Conservation (phyloP, 1,140 invertebrate species). For the Chionoecetes opilio region DNA sequence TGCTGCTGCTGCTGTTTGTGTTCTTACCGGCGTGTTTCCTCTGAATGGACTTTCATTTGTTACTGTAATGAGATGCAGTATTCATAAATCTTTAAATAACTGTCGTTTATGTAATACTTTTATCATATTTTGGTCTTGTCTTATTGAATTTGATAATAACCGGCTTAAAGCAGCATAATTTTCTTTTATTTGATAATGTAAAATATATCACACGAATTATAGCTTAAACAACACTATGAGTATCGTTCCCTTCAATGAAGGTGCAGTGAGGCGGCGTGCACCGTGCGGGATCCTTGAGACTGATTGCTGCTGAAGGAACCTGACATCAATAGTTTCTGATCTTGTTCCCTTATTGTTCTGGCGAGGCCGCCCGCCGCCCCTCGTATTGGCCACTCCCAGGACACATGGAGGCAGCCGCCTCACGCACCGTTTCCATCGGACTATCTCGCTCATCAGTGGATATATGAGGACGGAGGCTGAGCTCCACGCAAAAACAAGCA, state of each 20-base stretch:
- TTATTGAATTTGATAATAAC: too few species aligned
- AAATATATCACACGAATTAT: neutral
- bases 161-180: neutral
- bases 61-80: neutral
- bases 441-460: slow-evolving; percentile 1
- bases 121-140: too few species aligned
- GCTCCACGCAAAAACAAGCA: neutral
- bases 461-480: neutral
- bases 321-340: slow-evolving; percentile 6
- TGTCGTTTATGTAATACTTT: neutral
- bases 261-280: neutral
- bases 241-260: neutral
- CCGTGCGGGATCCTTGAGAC: neutral
- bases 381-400: neutral
- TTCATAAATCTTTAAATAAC: slow-evolving; percentile 8
- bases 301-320: neutral
- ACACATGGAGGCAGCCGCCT: neutral
- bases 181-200: neutral
- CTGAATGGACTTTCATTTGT: neutral
- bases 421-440: neutral
- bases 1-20: neutral
- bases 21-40: neutral
- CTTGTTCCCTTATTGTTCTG: neutral
- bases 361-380: neutral
- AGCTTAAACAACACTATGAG: neutral